A percentile compares a stretch with the other conserved stretches of the same genome.
phyloP scores from a whole-genome alignment of 2,888 invertebrate genomes.

The Spilarctia lutea region DNA sequence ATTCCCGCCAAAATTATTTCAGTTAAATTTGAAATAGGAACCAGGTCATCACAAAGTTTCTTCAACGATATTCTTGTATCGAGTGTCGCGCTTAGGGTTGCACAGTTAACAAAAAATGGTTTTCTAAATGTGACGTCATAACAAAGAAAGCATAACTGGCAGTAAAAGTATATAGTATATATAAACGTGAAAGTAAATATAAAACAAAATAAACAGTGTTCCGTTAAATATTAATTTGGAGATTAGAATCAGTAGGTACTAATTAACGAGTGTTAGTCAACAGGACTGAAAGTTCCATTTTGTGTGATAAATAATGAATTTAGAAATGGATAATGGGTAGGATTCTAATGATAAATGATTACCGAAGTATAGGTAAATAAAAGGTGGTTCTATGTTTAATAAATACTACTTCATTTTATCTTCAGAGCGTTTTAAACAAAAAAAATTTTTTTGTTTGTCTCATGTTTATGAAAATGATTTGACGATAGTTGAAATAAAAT shows the following conservation, averaged over 20 bases:
- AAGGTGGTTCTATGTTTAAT: not conserved
- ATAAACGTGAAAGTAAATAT: slow-evolving; percentile 2
- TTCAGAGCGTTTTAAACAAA: too few relatives aligned
- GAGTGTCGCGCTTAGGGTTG: not conserved
- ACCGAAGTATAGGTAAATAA: not conserved
- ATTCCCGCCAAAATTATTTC: slow-evolving; percentile 38
- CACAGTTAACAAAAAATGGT: not conserved
- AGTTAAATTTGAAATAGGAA: slow-evolving; percentile 45
- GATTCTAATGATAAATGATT: not conserved
- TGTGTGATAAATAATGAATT: not conserved
- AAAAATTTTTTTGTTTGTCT: too few relatives aligned
- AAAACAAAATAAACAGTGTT: slow-evolving; percentile 12
- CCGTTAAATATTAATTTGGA: not conserved
- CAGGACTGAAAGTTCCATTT: not conserved
- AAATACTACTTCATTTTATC: not conserved
- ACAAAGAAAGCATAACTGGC: not conserved
- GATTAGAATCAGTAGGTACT: slow-evolving; percentile 1
- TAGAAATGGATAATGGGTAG: not conserved
- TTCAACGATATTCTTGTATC: not conserved
- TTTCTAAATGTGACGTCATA: not conserved
- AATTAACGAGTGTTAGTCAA: not conserved
- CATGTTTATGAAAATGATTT: too few relatives aligned
- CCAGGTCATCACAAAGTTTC: slow-evolving; percentile 45
- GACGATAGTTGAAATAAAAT: too few relatives aligned
- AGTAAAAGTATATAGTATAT: slow-evolving; percentile 2